Evolutionary conservation across 2,888 invertebrate genomes (phyloP).

Genomic region (Apeira syringaria): DNA sequence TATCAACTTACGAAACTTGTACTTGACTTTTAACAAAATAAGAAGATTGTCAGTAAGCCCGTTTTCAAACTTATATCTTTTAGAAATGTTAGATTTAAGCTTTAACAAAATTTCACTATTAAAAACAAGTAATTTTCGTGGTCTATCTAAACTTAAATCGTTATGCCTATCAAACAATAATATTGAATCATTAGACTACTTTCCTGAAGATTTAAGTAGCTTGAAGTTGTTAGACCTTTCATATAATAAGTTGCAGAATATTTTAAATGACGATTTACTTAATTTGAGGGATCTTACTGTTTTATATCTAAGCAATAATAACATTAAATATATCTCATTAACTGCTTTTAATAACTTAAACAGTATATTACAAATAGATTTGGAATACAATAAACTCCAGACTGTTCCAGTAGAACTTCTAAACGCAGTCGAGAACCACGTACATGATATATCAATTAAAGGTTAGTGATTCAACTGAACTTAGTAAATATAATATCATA

Average conservation of each 20-base stretch:
- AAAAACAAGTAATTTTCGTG: constrained; percentile 92
- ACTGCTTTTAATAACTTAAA: constrained; percentile 91
- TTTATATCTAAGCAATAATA: constrained; percentile 91
- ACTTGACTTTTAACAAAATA: constrained; percentile 89
- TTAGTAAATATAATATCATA: not conserved
- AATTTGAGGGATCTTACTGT: constrained; percentile 91
- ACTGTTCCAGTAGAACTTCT: constrained; percentile 91
- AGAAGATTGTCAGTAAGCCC: constrained; percentile 92
- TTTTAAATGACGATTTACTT: constrained; percentile 90
- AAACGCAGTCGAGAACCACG: constrained; percentile 91
- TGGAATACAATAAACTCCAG: constrained; percentile 92
- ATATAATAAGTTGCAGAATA: constrained; percentile 91
- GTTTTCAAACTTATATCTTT: constrained; percentile 88
- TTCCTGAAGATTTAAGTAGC: constrained; percentile 89
- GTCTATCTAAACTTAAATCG: constrained; percentile 88
- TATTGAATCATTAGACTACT: constrained; percentile 91
- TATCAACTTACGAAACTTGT: constrained; percentile 90
- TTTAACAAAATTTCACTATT: constrained; percentile 91
- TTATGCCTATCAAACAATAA: constrained; percentile 94
- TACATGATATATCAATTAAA: constrained; percentile 90
- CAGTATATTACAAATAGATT: constrained; percentile 90
- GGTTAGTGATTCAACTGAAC: constrained; percentile 76
- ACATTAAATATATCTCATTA: constrained; percentile 90
- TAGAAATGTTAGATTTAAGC: constrained; percentile 92
- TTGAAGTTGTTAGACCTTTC: constrained; percentile 92